Percentiles rank a stretch among this genome's conserved stretches.
These are phyloP conservation scores for Aldabrachelys gigantea DNA, from an alignment of 2,113 vertebrate genomes.

Conservation along the genomic window DNA sequence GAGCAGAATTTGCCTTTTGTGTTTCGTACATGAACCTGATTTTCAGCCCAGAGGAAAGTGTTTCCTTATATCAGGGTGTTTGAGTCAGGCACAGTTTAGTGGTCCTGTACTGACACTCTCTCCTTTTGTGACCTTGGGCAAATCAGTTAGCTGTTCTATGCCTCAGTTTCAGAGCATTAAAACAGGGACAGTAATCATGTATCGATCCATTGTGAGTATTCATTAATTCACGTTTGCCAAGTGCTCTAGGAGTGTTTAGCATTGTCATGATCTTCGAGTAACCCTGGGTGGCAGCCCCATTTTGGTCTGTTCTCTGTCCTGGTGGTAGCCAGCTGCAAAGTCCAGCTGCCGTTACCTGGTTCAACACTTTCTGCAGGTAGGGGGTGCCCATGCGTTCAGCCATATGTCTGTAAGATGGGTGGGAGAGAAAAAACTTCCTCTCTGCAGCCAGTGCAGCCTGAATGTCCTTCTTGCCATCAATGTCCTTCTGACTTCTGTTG, in stretches of 20 bases:
- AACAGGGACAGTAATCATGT: background rate
- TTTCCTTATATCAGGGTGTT: background rate
- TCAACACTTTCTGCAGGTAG: constrained; percentile 95
- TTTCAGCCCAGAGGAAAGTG: background rate
- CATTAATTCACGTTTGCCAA: background rate
- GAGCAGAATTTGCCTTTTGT: background rate
- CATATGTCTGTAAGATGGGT: constrained; percentile 94
- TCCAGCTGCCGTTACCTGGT: constrained; percentile 85
- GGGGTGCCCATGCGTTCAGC: constrained; percentile 99
- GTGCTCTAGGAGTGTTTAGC: background rate
- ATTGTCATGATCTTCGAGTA: background rate
- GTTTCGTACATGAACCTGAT: background rate
- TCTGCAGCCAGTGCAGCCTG: constrained; percentile 93
- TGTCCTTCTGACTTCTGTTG: constrained; percentile 99
- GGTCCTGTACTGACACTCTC: background rate
- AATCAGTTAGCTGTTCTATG: background rate
- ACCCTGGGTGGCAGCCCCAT: background rate
- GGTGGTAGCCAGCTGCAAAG: background rate
- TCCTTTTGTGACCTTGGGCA: background rate
- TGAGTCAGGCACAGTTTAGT: background rate
- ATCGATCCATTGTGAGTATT: background rate
- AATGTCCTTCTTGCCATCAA: constrained; percentile 97
- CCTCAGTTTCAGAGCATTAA: background rate
- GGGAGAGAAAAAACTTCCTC: constrained; percentile 97
- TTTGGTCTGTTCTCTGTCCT: background rate